Percentiles rank a stretch among this genome's conserved stretches.
Evolutionary conservation across 2,888 invertebrate species (phyloP).

Genomic region (Drosophila buzzatii): DNA sequence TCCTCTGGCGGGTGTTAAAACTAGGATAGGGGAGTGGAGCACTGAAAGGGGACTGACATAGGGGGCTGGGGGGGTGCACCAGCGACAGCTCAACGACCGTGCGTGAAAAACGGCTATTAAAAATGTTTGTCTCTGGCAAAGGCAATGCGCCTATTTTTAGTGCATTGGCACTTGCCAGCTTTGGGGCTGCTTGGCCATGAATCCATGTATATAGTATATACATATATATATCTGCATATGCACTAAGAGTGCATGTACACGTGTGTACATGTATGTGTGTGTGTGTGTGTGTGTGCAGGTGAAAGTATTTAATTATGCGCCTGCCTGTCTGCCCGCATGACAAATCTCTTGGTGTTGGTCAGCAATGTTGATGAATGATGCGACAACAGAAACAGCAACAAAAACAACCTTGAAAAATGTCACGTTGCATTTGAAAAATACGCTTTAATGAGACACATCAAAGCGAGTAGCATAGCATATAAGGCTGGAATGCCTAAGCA

Average conservation of each 20-base stretch:
- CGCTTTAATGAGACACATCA: constrained; percentile 55
- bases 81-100: constrained; percentile 56
- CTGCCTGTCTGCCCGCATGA: constrained; percentile 63
- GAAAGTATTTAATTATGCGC: constrained; percentile 78
- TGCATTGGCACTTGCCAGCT: constrained; percentile 72
- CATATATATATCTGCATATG: constrained; percentile 18
- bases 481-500: constrained; percentile 40
- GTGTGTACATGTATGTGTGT: neutral
- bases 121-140: constrained; percentile 56
- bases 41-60: neutral
- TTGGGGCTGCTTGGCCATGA: constrained; percentile 68
- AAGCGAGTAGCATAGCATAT: constrained; percentile 42
- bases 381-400: constrained; percentile 27
- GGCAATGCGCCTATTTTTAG: constrained; percentile 77
- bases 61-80: neutral
- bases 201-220: constrained; percentile 32
- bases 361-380: constrained; percentile 70
- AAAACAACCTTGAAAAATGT: constrained; percentile 61
- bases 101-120: constrained; percentile 76
- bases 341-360: constrained; percentile 70
- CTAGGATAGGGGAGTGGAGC: neutral
- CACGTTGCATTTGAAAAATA: constrained; percentile 62
- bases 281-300: constrained; percentile 45
- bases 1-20: constrained; percentile 30
- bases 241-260: neutral